Evolutionary conservation across 2,888 invertebrate species (phyloP), one percentile per base, ranked within the genome.

Genomic region (Idaea aversata): DNA sequence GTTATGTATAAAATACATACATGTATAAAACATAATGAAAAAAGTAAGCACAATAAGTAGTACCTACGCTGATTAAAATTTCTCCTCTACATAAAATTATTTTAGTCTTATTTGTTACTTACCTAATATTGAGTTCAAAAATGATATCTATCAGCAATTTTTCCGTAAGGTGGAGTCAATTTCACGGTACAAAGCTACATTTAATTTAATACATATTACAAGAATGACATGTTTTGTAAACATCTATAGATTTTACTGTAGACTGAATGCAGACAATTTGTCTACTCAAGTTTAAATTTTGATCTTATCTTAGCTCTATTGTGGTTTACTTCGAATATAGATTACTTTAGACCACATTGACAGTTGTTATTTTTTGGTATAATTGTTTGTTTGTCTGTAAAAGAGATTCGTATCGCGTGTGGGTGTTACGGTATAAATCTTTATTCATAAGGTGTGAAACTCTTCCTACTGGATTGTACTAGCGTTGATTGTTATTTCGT

Each of bases 171-270:
- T 63, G 65, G 84, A 86, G 86, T 87, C 88, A 88, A 89, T 90
- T 91, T 90, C 87, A 90, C 81, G 84, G 81, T 80, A 82, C 81
- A 83, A 79, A 79, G 76, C 75, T 75, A 74, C 75, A 75, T 82
- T 86, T 79, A 77, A 82, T 82, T 81, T 78, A 79, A 82, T 79
- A n/a, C n/a, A n/a, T n/a, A 81, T 79, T 67, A 65, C 66, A 66
- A 80, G 81, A 86, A 84, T 86, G 91, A 87, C 90, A 88, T 92
- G 88, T 92, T 92, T 91, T 87, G 89, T 85, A 91, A 92, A 91
- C 87, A 91, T 79, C 75, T 80, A 80, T 80, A 83, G 82, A 84
- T 79, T 82, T 79, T 81, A 79, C 81, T 77, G 75, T 77, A 72
- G 74, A 78, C 78, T 83, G 81, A 82, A 85, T 79, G 80, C 75